phyloP scores from a whole-genome alignment of 30 jellyfish, hydroid and myxozoan species.

The Phacellophora camtschatica region DNA sequence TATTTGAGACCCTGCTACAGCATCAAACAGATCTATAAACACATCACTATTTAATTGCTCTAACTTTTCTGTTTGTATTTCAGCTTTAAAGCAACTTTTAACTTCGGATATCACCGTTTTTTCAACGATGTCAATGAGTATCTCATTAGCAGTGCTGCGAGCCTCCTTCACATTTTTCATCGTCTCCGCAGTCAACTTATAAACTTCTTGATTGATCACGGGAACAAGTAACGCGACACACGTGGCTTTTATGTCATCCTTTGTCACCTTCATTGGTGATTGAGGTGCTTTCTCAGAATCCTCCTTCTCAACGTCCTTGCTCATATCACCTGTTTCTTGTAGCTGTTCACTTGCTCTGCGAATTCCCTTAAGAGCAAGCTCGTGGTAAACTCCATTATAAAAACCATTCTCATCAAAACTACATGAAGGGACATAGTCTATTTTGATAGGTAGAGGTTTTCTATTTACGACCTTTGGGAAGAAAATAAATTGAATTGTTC shows the following conservation, averaged over 20 bases:
- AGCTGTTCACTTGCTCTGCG: neutral
- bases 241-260: constrained; percentile 19
- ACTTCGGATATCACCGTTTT: neutral
- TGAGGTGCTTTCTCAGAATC: neutral
- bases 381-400: constrained; percentile 77
- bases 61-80: neutral
- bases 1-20: neutral
- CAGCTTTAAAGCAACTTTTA: neutral
- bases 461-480: constrained; percentile 70
- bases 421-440: constrained; percentile 46
- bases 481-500: neutral
- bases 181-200: neutral
- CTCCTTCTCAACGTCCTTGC: neutral
- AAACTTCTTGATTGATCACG: constrained; percentile 13
- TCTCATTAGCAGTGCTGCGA: neutral
- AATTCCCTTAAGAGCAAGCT: constrained; percentile 48
- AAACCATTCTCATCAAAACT: constrained; percentile 71
- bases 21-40: neutral
- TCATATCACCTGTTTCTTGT: neutral
- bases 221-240: neutral
- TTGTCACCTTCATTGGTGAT: neutral
- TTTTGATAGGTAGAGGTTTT: constrained; percentile 19
- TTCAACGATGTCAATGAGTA: neutral
- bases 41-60: neutral
- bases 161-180: constrained; percentile 5